A percentile compares a stretch with the other conserved stretches of the same genome.
These are phyloP conservation scores for Pristionchus maxplancki DNA, from an alignment of 2,888 invertebrate species.

Conservation along the genomic window DNA sequence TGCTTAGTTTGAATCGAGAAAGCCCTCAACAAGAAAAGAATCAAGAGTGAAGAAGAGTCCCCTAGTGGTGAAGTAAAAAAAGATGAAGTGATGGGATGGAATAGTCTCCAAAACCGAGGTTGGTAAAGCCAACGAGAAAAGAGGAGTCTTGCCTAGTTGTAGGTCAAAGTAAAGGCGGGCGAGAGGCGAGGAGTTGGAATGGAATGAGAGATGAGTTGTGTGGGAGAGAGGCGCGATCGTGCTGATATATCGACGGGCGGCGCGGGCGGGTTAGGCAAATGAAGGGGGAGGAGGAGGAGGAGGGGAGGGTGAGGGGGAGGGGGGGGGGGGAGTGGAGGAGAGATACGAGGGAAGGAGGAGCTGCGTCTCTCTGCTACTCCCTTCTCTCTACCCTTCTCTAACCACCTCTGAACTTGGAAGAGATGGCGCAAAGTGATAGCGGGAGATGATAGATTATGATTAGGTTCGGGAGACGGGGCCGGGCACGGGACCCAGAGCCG, in stretches of 20 bases:
- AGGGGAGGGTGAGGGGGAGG: not conserved
- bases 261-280: constrained; percentile 12
- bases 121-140: not conserved
- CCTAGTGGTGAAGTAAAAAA: too few species aligned
- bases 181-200: not conserved
- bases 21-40: too few species aligned
- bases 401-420: not conserved
- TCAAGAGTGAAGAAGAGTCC: too few species aligned
- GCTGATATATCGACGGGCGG: not conserved
- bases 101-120: too few species aligned
- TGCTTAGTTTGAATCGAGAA: too few species aligned
- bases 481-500: not conserved
- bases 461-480: not conserved
- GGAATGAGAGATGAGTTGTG: not conserved
- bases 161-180: not conserved
- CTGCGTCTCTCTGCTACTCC: not conserved
- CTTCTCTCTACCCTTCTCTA: not conserved
- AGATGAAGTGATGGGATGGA: not conserved
- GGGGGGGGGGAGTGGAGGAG: not conserved
- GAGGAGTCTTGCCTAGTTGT: not conserved
- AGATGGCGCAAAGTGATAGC: not conserved
- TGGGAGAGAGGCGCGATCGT: not conserved
- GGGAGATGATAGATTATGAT: not conserved
- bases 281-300: not conserved
- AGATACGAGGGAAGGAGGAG: too few species aligned